Conservation (phyloP, 2,113 vertebrate genomes). For the Diadophis punctatus region DNA sequence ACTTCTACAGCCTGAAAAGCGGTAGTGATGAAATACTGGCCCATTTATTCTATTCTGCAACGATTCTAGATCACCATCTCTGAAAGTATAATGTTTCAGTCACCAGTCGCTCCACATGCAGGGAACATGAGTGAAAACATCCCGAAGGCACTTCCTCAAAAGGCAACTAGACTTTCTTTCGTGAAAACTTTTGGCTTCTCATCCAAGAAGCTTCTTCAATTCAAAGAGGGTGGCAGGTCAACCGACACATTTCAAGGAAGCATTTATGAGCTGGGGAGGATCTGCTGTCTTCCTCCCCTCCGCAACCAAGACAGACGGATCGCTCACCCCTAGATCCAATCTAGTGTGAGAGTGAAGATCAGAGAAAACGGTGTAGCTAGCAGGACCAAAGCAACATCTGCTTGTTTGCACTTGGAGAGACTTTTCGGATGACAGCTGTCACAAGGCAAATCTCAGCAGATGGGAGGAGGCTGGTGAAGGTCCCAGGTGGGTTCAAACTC, state of each 20-base stretch:
- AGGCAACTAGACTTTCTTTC: background rate
- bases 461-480: too few species aligned
- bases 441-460: background rate
- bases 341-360: background rate
- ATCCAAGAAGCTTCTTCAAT: too few species aligned
- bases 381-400: background rate
- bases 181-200: too few species aligned
- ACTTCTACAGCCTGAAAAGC: background rate
- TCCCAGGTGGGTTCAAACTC: background rate
- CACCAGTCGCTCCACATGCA: background rate
- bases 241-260: background rate
- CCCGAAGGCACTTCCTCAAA: background rate
- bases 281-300: background rate
- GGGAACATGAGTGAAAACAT: background rate
- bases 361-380: fast-evolving
- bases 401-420: too few species aligned
- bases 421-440: background rate
- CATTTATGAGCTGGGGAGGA: too few species aligned
- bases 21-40: background rate
- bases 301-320: background rate
- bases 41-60: background rate
- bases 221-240: background rate
- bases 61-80: background rate
- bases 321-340: background rate
- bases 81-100: background rate